A percentile compares a stretch with the other conserved stretches of the same genome.
Evolutionary conservation across 1,140 invertebrate genomes (phyloP).

Genomic region (Tribolium madens): DNA sequence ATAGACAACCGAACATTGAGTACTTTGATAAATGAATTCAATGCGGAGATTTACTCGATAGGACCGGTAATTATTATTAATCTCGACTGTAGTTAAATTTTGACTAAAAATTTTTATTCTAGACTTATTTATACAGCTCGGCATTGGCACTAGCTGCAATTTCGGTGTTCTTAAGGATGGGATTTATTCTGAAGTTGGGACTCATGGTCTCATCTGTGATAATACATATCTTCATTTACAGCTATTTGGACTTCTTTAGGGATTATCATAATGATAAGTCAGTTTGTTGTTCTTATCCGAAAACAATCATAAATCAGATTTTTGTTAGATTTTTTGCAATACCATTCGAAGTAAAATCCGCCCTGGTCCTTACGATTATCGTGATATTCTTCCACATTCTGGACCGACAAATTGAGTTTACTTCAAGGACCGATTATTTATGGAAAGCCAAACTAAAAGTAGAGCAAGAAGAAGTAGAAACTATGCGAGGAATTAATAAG

Average conservation of each 20-base stretch:
- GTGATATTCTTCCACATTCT: conserved; percentile 78
- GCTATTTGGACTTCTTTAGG: conserved; percentile 72
- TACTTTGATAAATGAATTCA: neutral
- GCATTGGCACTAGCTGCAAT: conserved; percentile 82
- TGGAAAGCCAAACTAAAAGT: conserved; percentile 93
- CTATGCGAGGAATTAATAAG: conserved; percentile 95
- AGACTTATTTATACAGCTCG: conserved; percentile 86
- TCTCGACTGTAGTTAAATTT: neutral
- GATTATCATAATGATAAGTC: conserved; percentile 76
- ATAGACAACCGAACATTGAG: conserved; percentile 10
- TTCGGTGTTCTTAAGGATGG: conserved; percentile 86
- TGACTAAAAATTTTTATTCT: conserved; percentile 60
- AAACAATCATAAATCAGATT: too few relatives aligned
- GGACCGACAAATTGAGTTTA: conserved; percentile 88
- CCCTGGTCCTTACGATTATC: conserved; percentile 73
- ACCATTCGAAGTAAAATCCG: conserved; percentile 76
- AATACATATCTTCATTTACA: conserved; percentile 75
- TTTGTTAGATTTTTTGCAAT: conserved; percentile 74
- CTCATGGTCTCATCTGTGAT: conserved; percentile 79
- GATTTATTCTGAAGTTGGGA: conserved; percentile 84
- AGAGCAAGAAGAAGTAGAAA: conserved; percentile 95
- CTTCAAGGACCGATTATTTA: conserved; percentile 88
- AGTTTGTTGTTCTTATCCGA: conserved; percentile 59
- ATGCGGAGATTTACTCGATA: conserved; percentile 25
- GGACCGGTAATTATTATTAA: conserved; percentile 65